A percentile compares a stretch with the other conserved stretches of the same genome.
Evolutionary conservation across 2,797 vertebrate species (phyloP).

Genomic region (Natrix natrix): DNA sequence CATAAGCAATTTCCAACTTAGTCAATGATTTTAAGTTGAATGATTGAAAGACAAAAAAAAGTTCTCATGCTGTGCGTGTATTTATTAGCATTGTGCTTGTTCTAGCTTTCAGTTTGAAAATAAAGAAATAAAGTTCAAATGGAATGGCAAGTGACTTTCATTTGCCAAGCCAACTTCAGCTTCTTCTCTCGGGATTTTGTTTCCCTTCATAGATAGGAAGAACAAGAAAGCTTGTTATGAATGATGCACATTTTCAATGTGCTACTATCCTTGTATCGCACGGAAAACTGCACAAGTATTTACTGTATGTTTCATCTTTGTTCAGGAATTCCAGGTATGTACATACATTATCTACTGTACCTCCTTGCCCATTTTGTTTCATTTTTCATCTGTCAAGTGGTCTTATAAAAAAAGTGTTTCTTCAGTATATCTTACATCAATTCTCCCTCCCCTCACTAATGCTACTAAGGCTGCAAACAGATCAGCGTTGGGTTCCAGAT

Average conservation of each 20-base stretch:
- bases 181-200: not conserved
- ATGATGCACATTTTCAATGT: not conserved
- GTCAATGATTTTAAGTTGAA: not conserved
- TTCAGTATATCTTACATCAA: not conserved
- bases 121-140: conserved; percentile 4
- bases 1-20: conserved; percentile 10
- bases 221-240: not conserved
- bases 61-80: not conserved
- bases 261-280: not conserved
- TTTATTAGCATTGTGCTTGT: not conserved
- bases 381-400: not conserved
- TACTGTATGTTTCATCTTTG: not conserved
- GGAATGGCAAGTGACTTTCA: not conserved
- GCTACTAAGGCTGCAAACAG: not conserved
- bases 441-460: not conserved
- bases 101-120: conserved; percentile 6
- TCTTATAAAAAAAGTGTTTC: not conserved
- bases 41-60: not conserved
- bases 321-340: not conserved
- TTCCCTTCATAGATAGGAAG: not conserved
- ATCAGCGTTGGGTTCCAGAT: too few species aligned
- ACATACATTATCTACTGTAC: not conserved
- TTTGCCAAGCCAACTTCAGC: not conserved
- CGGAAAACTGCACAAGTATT: too few species aligned
- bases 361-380: not conserved